A percentile compares a stretch with the other conserved stretches of the same genome.
phyloP scores from a whole-genome alignment of 2,113 vertebrate genomes.

The Ctenomys sociabilis region DNA sequence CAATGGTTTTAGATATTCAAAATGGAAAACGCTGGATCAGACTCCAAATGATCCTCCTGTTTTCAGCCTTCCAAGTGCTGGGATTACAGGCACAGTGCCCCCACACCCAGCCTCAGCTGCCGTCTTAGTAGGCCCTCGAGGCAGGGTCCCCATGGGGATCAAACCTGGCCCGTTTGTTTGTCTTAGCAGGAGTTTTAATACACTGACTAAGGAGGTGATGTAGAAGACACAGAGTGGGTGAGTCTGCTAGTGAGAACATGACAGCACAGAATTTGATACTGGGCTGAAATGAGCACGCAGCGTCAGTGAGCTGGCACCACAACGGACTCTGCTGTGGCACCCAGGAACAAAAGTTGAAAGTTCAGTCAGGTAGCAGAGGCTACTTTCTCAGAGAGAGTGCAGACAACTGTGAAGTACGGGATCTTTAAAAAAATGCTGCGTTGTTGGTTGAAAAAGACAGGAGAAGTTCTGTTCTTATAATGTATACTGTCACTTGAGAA shows the following conservation, averaged over 20 bases:
- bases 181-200: no score
- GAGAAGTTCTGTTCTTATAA: neutral
- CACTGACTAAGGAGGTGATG: neutral
- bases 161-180: no score
- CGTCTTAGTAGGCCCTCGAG: no score
- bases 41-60: no score
- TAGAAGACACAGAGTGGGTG: neutral
- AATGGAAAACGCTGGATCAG: neutral
- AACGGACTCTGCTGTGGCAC: neutral
- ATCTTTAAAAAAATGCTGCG: neutral
- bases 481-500: neutral
- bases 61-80: no score
- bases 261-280: rapidly evolving
- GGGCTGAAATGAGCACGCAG: neutral
- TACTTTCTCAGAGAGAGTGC: neutral
- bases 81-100: no score
- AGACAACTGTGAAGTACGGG: rapidly evolving
- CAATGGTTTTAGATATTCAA: neutral
- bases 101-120: no score
- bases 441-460: neutral
- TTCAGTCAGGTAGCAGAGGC: neutral
- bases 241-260: neutral
- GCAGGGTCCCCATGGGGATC: no score
- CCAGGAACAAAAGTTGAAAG: neutral
- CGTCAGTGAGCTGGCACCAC: neutral